Evolutionary conservation across 37 sponge, comb jelly and placozoan species (phyloP), one percentile per base, ranked within the genome.

Genomic region (Mnemiopsis leidyi): DNA sequence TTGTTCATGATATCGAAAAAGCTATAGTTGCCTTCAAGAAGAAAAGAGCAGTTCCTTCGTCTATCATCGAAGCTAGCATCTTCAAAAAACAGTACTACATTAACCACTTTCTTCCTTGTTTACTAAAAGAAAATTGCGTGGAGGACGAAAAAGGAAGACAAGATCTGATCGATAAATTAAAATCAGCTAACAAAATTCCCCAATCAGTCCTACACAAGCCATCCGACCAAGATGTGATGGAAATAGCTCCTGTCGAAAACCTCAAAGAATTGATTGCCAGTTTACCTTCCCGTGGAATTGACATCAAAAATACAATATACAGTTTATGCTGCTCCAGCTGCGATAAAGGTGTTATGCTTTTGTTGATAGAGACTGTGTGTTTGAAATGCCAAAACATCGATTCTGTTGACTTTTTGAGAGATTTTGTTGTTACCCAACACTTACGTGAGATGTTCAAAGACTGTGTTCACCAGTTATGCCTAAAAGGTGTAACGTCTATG

Each of bases 61-160:
- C 26, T 39, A 33, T 85, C 48, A 40, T 85, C 2, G 90, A 85
- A 40, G 90, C 90, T 29, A 85, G 90, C 26, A 85, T 85, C 25
- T 85, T 85, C 90, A 85, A 85, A 29, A 85, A 85, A 85, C 90
- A 85, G 30, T 85, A 85, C 48, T 85, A 85, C 61, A 85, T 37
- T n/a, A 85, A 85, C 23, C 90, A 85, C 39, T 85, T 85, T 40
- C 48, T 85, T 18, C 90, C 90, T 2, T 85, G 32, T 23, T 37
- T 85, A 1, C 23, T 85, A 23, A 38, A 85, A 18, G 29, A 40
- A 38, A 85, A 38, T 1, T 38, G n/a, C 13, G 90, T 85, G 18
- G 40, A 38, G 0, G 90, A 85, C 35, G 90, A 85, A 25, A 3
- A 18, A 38, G 61, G 40, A 9, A 13, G 90, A 25, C 48, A 32